Percentiles rank a stretch among this genome's conserved stretches.
Evolutionary conservation across 2,797 vertebrate species (phyloP).

Genomic region (Coregonus sp.): DNA sequence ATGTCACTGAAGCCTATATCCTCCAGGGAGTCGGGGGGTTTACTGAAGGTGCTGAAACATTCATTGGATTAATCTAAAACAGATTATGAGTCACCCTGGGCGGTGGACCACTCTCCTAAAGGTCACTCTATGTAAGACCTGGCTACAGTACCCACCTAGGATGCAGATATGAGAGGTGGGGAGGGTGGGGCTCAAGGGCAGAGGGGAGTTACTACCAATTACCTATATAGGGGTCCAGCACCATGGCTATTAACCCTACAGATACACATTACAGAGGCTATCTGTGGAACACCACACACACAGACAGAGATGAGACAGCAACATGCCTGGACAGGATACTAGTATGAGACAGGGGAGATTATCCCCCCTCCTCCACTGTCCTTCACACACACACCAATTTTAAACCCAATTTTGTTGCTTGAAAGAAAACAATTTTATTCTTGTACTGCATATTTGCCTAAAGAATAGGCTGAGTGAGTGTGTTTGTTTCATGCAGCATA

Average conservation of each 20-base stretch:
- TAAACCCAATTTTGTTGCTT: not conserved
- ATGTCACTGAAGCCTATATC: conserved; percentile 32
- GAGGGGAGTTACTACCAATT: not conserved
- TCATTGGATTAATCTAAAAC: not conserved
- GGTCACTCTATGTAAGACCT: not conserved
- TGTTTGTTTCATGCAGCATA: conserved; percentile 5
- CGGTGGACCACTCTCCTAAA: not conserved
- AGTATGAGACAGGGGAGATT: not conserved
- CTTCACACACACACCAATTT: not conserved
- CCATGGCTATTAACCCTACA: conserved; percentile 14
- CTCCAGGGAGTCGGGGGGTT: conserved; percentile 8
- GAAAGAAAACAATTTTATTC: conserved; percentile 6
- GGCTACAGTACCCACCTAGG: not conserved
- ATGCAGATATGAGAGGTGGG: not conserved
- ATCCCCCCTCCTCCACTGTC: not conserved
- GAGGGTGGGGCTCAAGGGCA: not conserved
- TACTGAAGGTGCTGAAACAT: conserved; percentile 4
- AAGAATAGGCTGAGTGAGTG: conserved; percentile 7
- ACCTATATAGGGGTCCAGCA: conserved; percentile 9
- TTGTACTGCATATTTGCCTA: not conserved
- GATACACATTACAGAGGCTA: conserved; percentile 55
- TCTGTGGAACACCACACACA: conserved; percentile 26
- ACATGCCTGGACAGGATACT: conserved; percentile 47
- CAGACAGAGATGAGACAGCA: not conserved
- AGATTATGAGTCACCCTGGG: conserved; percentile 27